phyloP scores from a whole-genome alignment of 92 coral and sea anemone genomes.

The Desmophyllum pertusum region DNA sequence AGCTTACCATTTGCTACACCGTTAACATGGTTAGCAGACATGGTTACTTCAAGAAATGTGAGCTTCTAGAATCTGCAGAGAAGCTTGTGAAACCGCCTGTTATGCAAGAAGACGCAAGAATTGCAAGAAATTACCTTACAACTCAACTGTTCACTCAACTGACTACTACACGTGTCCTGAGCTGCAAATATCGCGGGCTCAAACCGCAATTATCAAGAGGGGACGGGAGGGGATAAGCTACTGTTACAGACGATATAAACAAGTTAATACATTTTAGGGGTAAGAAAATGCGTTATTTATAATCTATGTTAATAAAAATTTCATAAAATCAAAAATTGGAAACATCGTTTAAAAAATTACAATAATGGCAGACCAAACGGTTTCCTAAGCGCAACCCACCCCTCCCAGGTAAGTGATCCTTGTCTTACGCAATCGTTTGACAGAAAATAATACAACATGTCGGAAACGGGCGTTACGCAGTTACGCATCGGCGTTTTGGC shows the following conservation, averaged over 20 bases:
- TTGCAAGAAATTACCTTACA: too few relatives aligned
- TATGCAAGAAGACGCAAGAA: too few relatives aligned
- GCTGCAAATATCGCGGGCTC: constrained; percentile 36
- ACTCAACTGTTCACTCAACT: too few relatives aligned
- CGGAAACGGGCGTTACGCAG: constrained; percentile 1
- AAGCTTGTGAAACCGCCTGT: too few relatives aligned
- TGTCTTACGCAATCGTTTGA: neutral
- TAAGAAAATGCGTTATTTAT: too few relatives aligned
- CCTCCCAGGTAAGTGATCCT: neutral
- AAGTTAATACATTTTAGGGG: neutral
- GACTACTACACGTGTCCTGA: neutral
- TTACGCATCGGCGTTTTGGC: constrained; percentile 84
- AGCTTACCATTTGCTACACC: constrained; percentile 62
- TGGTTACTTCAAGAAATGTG: neutral
- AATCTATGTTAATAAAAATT: neutral
- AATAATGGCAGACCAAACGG: neutral
- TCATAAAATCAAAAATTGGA: neutral
- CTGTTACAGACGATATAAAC: neutral
- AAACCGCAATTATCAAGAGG: neutral
- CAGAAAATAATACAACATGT: constrained; percentile 23
- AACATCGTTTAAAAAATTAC: neutral
- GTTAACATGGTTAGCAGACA: constrained; percentile 39
- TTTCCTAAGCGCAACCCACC: neutral
- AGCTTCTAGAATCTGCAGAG: neutral
- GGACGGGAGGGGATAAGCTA: neutral